Evolutionary conservation across 2,888 invertebrate genomes (phyloP).

Genomic region (Lycaena phlaeas): DNA sequence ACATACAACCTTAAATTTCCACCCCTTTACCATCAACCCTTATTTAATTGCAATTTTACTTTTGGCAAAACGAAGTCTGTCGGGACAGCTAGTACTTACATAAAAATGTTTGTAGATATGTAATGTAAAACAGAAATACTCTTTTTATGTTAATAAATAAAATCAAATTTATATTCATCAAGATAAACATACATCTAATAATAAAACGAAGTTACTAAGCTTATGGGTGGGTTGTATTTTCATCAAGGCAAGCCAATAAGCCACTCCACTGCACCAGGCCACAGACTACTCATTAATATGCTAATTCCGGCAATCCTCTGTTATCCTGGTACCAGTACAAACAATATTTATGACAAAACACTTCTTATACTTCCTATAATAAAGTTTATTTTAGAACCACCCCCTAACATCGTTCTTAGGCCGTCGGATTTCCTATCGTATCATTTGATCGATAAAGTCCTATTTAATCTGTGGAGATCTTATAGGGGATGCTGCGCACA

Average conservation of each 20-base stretch:
- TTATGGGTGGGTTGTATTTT: not conserved
- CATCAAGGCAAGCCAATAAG: too few relatives aligned
- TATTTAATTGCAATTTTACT: too few relatives aligned
- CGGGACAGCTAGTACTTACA: too few relatives aligned
- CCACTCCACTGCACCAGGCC: not conserved
- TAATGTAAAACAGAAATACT: too few relatives aligned
- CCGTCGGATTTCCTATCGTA: not conserved
- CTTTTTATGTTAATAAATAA: too few relatives aligned
- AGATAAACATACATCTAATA: not conserved
- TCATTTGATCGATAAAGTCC: not conserved
- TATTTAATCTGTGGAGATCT: not conserved
- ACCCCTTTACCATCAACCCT: too few relatives aligned
- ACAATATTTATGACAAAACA: not conserved
- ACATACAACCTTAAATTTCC: too few relatives aligned
- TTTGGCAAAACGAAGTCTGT: too few relatives aligned
- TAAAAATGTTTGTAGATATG: too few relatives aligned
- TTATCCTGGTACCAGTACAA: not conserved
- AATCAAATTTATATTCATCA: not conserved
- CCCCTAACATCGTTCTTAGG: not conserved
- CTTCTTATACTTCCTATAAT: not conserved
- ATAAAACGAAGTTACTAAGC: not conserved
- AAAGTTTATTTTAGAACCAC: not conserved
- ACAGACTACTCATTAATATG: not conserved
- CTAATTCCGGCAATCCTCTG: conserved; percentile 1
- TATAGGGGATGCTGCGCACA: not conserved